Evolutionary conservation across 2,888 invertebrate genomes (phyloP).

Genomic region (Stenichneumon culpator): DNA sequence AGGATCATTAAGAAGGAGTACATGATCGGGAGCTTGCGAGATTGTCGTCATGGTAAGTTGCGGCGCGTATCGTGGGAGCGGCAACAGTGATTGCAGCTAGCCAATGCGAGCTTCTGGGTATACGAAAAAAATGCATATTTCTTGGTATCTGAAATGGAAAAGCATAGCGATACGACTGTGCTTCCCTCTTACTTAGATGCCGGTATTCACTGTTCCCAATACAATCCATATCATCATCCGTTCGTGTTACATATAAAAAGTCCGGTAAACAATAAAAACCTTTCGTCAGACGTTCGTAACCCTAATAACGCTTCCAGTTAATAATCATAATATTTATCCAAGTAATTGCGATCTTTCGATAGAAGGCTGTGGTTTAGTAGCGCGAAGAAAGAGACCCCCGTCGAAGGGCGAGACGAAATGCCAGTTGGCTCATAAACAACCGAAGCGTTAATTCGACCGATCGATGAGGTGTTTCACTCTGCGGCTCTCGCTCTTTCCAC

Average conservation of each 20-base stretch:
- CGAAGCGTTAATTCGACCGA: constrained; percentile 72
- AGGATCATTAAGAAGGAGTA: too few relatives aligned
- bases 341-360: constrained; percentile 30
- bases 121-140: not conserved
- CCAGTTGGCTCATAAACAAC: constrained; percentile 69
- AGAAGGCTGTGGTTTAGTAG: constrained; percentile 4
- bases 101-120: not conserved
- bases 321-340: constrained; percentile 22
- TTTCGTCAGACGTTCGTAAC: not conserved
- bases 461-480: constrained; percentile 40
- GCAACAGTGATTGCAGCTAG: constrained; percentile 5
- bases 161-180: not conserved
- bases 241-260: not conserved
- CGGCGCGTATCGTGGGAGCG: constrained; percentile 33
- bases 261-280: not conserved
- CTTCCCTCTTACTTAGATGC: not conserved
- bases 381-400: constrained; percentile 28
- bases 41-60: constrained; percentile 13
- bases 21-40: constrained; percentile 8
- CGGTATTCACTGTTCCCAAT: not conserved
- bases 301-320: not conserved
- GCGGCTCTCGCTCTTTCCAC: constrained; percentile 57
- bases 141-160: not conserved
- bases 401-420: constrained; percentile 70
- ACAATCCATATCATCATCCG: not conserved